Evolutionary conservation across 2,797 vertebrate genomes (phyloP), one percentile per base, ranked within the genome.

Genomic region (Microhierax caerulescens): DNA sequence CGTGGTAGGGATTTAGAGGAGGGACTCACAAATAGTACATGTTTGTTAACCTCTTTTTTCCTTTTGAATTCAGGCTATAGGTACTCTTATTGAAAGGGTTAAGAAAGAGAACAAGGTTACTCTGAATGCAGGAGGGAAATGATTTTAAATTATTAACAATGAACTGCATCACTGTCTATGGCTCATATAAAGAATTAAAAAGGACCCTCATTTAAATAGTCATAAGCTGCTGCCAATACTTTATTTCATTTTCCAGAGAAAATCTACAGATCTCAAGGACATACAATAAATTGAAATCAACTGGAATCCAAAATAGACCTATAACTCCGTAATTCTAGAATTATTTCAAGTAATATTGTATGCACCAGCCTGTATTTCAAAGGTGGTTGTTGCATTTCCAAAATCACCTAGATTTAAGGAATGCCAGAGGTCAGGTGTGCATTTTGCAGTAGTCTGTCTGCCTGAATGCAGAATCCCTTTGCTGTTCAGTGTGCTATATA

Each of bases 91-190:
- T 86, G 63, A 91, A 95, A 85, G 63, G 45, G 74, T 93, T 94
- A 92, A 96, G 74, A 67, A 77, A 76, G 45, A 81, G 45, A 77
- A 51, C 21, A 36, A 87, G 45, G 27, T 56, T 76, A 19, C 73
- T 92, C 2, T 13, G 51, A 81, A 68, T 54, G 59, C 25, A 83
- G 34, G 80, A 86, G 43, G 50, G 27, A 90, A 82, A 76, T 88
- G 1, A 87, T 75, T 94, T 75, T 93, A 56, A 92, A 87, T 93
- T 95, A 93, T 86, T 92, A 79, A 76, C 70, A 88, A 39, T 56
- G 7, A 74, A 60, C 84, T 79, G 25, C 32, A 76, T 90, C 9
- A 13, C 47, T 88, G 18, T 72, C 76, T 91, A 43, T 84, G 56
- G 30, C 53, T 92, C 50, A 17, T 67, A 77, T 18, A 72, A 28